Base-by-base conservation (phyloP, 2,888 invertebrate species). In the Ypsolopha scabrella region DNA sequence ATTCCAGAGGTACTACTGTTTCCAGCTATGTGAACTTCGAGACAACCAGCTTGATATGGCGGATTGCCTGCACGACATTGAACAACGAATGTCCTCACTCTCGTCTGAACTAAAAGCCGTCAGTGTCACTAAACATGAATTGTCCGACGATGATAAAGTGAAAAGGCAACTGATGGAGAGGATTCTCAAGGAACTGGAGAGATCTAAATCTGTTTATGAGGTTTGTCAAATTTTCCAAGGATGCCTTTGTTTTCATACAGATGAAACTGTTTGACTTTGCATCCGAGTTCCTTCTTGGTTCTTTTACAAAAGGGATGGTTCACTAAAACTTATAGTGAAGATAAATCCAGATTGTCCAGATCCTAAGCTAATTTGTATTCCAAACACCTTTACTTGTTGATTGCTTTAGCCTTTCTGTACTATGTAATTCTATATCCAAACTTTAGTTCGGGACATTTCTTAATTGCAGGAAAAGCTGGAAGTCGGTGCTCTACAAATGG, bases 11-110 rank as follows among this genome's bases (percentile, higher is more conserved):
- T 24, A 24, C 4, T 24, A 24, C 24, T 24, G 24, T 41, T n/a
- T 10, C 41, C 85, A 72, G 87, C 72, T 69, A 54, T 85, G 86
- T 55, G 86, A 86, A 52, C 61, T 92, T n/a, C 72, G 90, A 47
- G 92, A 91, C 58, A 90, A 88, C 55, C 89, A 92, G 71, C 72
- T 88, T 2, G 91, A 92, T 60, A 91, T 90, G 72, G 86, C 89
- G 0, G 85, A 87, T 51, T 91, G 91, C 41, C 79, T 91, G 0
- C 82, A 88, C 47, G 89, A 90, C 52, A 88, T 90, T 0, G 88
- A 89, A 52, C 65, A 70, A 8, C 68, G 87, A 3, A 76, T 89
- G 6, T 65, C 72, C 13, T 60, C 72, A 0, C 64, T 87, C 1
- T 64, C 76, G 0, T 24, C 57, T 0, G 82, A 82, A 54, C 50